These are phyloP conservation scores for Trichechus manatus DNA, from an alignment of 2,113 vertebrate genomes.

Conservation along the genomic window DNA sequence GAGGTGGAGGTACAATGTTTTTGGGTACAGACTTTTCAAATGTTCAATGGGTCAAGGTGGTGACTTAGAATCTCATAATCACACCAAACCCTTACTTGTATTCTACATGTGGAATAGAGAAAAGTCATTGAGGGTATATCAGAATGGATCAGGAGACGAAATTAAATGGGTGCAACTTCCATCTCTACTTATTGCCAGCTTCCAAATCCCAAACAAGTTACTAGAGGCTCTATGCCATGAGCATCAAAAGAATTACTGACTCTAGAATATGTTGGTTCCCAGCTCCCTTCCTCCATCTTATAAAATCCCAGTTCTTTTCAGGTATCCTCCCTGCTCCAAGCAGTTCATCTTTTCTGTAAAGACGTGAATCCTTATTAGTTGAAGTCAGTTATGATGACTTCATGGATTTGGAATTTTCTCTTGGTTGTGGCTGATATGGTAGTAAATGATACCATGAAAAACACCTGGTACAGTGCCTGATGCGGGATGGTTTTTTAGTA, in stretches of 20 bases:
- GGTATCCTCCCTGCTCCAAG: background rate
- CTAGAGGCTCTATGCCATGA: background rate
- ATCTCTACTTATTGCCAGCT: background rate
- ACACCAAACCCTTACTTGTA: background rate
- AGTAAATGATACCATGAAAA: background rate
- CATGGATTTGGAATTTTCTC: background rate
- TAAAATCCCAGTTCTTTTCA: background rate
- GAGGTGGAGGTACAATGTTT: conserved; percentile 8
- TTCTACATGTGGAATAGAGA: background rate
- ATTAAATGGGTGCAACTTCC: background rate
- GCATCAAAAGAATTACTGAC: background rate
- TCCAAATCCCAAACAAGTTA: background rate
- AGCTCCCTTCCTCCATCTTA: background rate
- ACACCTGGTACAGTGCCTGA: background rate
- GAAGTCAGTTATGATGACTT: background rate
- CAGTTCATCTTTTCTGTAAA: background rate
- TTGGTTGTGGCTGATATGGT: background rate
- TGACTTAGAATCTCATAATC: conserved; percentile 1
- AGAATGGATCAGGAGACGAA: background rate
- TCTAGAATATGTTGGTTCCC: background rate
- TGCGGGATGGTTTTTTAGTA: background rate
- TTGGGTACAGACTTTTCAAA: background rate
- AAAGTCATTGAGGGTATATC: background rate
- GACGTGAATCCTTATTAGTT: background rate
- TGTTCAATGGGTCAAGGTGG: background rate